phyloP scores from a whole-genome alignment of 1,140 invertebrate species.

The Zaprionus kolodkinae region DNA sequence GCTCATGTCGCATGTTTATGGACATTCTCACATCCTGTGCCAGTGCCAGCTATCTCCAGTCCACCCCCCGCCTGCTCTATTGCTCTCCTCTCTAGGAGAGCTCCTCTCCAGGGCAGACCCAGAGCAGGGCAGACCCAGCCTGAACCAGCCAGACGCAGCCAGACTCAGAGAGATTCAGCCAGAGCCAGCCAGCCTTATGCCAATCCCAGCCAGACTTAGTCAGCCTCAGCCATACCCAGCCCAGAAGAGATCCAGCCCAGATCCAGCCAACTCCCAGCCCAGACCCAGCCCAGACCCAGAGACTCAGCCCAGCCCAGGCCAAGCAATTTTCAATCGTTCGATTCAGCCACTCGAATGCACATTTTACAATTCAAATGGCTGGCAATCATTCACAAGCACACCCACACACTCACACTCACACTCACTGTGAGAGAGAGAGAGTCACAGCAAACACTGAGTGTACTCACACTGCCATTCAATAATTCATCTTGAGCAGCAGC shows the following conservation, averaged over 20 bases:
- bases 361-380: constrained; percentile 50
- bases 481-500: constrained; percentile 32
- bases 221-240: too few relatives aligned
- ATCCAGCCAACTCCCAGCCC: too few relatives aligned
- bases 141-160: too few relatives aligned
- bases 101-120: not conserved
- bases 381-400: constrained; percentile 37
- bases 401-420: not conserved
- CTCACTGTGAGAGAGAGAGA: not conserved
- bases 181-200: not conserved
- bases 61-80: too few relatives aligned
- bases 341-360: constrained; percentile 47
- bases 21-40: constrained; percentile 23
- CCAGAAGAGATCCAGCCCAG: not conserved
- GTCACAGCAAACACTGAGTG: not conserved
- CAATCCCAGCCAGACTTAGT: too few relatives aligned
- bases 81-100: not conserved
- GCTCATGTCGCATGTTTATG: constrained; percentile 48
- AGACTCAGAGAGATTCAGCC: not conserved
- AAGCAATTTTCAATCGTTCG: constrained; percentile 35
- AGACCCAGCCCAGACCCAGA: too few relatives aligned
- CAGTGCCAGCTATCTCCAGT: not conserved
- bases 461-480: constrained; percentile 32
- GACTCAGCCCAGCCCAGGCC: not conserved
- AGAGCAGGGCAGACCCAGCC: too few relatives aligned